These are phyloP conservation scores for Eretmochelys imbricata DNA, from an alignment of 2,113 vertebrate genomes.

Conservation along the genomic window DNA sequence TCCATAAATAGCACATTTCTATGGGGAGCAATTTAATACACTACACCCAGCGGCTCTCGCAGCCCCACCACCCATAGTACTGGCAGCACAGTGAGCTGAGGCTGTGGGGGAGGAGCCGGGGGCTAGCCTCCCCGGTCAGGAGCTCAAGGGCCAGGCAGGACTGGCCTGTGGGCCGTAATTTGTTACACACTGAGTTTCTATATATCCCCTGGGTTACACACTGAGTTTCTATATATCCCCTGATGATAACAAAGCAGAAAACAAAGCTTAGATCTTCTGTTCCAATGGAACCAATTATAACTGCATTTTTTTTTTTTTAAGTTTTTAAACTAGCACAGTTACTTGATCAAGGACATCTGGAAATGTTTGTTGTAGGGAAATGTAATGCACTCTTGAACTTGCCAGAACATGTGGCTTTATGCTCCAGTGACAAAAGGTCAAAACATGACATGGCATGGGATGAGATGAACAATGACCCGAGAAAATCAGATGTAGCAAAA, in stretches of 20 bases:
- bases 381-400: slow-evolving; percentile 20
- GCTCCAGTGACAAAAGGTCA: slow-evolving; percentile 40
- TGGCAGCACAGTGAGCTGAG: no score
- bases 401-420: background rate
- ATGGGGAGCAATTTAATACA: no score
- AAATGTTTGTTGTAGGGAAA: slow-evolving; percentile 33
- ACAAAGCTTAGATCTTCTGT: background rate
- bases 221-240: background rate
- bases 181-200: background rate
- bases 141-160: no score
- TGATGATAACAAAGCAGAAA: background rate
- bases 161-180: no score
- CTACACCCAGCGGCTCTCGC: no score
- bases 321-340: background rate
- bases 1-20: no score
- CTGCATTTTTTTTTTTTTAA: slow-evolving; percentile 41
- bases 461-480: background rate
- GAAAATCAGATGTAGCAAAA: slow-evolving; percentile 30
- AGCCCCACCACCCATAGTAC: no score
- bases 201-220: background rate
- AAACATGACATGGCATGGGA: accelerated
- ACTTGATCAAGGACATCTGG: slow-evolving; percentile 26
- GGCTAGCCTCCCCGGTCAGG: no score
- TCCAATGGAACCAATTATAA: background rate
- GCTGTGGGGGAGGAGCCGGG: no score